Evolutionary conservation across 2,888 invertebrate species (phyloP).

Genomic region (Folsomia manolachei): DNA sequence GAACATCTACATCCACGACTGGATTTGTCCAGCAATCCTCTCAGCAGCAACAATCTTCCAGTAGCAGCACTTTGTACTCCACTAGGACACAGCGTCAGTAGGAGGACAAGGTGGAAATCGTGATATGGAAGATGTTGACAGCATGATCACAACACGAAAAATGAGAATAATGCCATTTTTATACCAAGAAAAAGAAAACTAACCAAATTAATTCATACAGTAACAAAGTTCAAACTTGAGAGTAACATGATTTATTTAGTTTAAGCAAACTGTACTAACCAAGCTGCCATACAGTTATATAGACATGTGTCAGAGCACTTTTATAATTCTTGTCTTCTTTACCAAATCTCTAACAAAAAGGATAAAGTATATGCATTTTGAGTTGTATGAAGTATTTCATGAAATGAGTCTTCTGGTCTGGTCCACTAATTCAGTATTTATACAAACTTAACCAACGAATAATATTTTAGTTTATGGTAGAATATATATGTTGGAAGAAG

Average conservation of each 20-base stretch:
- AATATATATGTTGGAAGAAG: not conserved
- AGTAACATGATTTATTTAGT: not conserved
- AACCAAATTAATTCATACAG: not conserved
- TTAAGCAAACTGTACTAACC: slow-evolving; percentile 3
- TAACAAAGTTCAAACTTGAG: slow-evolving; percentile 17
- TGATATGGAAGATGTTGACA: no score
- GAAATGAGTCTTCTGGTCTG: slow-evolving; percentile 11
- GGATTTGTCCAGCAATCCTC: slow-evolving; percentile 30
- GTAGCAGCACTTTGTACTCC: slow-evolving; percentile 5
- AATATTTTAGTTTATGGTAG: not conserved
- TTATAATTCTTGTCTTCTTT: not conserved
- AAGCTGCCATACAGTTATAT: slow-evolving; percentile 7
- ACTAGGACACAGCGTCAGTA: not conserved
- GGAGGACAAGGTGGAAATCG: not conserved
- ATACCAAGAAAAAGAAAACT: slow-evolving; percentile 5
- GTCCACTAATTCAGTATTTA: slow-evolving; percentile 15
- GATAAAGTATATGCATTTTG: not conserved
- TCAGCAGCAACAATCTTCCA: slow-evolving; percentile 25
- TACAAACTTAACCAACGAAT: not conserved
- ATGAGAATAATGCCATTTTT: slow-evolving; percentile 11
- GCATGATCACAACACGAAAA: not conserved
- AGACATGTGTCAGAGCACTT: not conserved
- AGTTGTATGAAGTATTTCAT: slow-evolving; percentile 7
- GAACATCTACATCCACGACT: slow-evolving; percentile 7
- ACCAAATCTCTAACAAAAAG: not conserved